A percentile compares a stretch with the other conserved stretches of the same genome.
Evolutionary conservation across 2,797 vertebrate species (phyloP).

Genomic region (Betta splendens): DNA sequence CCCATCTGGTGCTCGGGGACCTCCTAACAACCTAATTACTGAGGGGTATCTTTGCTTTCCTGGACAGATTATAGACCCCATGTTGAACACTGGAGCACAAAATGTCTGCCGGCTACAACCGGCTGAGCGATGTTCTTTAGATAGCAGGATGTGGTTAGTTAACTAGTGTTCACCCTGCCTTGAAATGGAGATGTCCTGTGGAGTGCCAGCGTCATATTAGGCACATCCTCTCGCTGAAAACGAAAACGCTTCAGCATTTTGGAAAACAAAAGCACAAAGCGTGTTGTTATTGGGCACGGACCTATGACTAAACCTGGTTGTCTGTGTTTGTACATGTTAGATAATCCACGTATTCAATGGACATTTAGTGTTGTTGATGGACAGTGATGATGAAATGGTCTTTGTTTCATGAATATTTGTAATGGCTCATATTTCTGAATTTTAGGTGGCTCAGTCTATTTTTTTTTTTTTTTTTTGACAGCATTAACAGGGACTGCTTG

Average conservation of each 20-base stretch:
- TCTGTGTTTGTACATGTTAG: constrained; percentile 14
- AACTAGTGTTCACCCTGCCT: constrained; percentile 45
- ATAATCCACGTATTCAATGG: constrained; percentile 12
- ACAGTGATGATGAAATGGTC: not conserved
- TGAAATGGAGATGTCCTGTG: constrained; percentile 43
- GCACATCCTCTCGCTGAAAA: constrained; percentile 27
- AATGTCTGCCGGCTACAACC: constrained; percentile 67
- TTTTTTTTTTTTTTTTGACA: constrained; percentile 29
- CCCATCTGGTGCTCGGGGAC: constrained; percentile 68
- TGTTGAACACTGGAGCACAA: constrained; percentile 60
- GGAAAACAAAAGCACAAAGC: constrained; percentile 15
- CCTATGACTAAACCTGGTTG: constrained; percentile 8
- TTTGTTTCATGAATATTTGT: constrained; percentile 37
- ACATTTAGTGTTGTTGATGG: not conserved
- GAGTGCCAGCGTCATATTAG: constrained; percentile 23
- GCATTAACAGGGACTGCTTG: constrained; percentile 14
- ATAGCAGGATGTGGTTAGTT: constrained; percentile 70
- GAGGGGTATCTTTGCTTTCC: constrained; percentile 42
- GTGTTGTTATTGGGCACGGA: constrained; percentile 14
- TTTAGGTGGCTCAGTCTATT: constrained; percentile 24
- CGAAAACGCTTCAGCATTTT: constrained; percentile 14
- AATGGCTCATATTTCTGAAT: constrained; percentile 35
- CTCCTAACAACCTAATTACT: constrained; percentile 68
- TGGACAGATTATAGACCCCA: constrained; percentile 54
- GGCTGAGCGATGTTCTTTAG: constrained; percentile 62